Evolutionary conservation across 2,888 invertebrate genomes (phyloP), one percentile per base, ranked within the genome.

Genomic region (Seira sanloemensis): DNA sequence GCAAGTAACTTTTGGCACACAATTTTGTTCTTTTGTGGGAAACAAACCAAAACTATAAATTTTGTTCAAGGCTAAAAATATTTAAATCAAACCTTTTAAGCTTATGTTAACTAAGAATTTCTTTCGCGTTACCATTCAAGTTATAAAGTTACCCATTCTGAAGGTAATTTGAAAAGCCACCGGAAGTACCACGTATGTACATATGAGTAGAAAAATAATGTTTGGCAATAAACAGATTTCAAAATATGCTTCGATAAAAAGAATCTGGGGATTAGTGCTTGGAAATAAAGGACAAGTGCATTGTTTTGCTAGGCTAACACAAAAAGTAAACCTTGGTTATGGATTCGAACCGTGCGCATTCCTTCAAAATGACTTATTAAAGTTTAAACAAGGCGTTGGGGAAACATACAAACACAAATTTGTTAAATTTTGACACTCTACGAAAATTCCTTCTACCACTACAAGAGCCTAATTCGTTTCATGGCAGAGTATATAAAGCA

Each of bases 331-430:
- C 50, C 50, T 50, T 50, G 50, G 50, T 50, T 50, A 50, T 7
- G 2, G 2, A n/a, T 7, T 50, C 2, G 50, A 18, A 50, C 12
- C n/a, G 50, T 2, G 50, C 16, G 27, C 27, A 27, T 27, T 68
- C 18, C 18, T 25, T 18, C 68, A 68, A 68, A 72, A 72, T 76
- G 76, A 76, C 76, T 76, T 76, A 76, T 76, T 67, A 54, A 25
- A 50, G 76, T 76, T 76, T 76, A 76, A 76, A 76, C 37, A 76
- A 67, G 67, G 46, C 67, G 68, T 76, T 50, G 66, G 18, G 54
- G 67, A 76, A 67, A 76, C 24, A 67, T 65, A 21, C 66, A 76
- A 76, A 76, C 76, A 76, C 18, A 76, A 65, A 76, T 76, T 76
- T 76, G 67, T 76, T 76, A 73, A 71, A 62, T 67, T 50, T 23